Base-by-base conservation (phyloP, 1,140 invertebrate species). In the Matsumurasca onukii region DNA sequence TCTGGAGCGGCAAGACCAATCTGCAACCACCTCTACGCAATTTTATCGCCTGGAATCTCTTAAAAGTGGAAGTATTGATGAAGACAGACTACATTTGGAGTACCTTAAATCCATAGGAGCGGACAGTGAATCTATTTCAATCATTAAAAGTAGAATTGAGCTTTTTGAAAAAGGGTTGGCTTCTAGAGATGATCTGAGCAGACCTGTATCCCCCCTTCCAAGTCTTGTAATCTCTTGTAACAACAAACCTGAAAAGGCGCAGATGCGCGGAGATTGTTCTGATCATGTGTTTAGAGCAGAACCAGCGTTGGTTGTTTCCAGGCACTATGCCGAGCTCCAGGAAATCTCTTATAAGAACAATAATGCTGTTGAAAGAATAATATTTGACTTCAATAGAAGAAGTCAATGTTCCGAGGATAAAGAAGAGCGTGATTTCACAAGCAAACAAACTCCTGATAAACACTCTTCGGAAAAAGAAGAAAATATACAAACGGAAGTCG, bases 261-360 rank as follows among this genome's bases (percentile, higher is more conserved):
- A n/a, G n/a, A n/a, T n/a, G n/a, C n/a, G n/a, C n/a, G n/a, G n/a
- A n/a, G n/a, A n/a, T n/a, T n/a, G n/a, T n/a, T 27, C 55, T 3
- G 55, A 27, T 12, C 31, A 48, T 13, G 17, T 65, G 15, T 65
- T 45, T 22, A 39, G 31, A 65, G 62, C 62, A 1, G 31, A 65
- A 48, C 62, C 62, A 2, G 62, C 62, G 3, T 48, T 65, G 22
- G 62, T 65, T 3, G 62, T 59, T 29, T 59, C 55, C 9, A 59
- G 30, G n/a, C 55, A 59, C 25, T 59, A 59, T 59, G 55, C 55
- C 3, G 55, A 59, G 30, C 24, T 59, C 25, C 55, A 59, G 13
- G 55, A 59, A 59, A 25, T 59, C 12, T 3, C 5, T n/a, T 5
- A 20, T 17, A 51, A 20, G 9, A 25, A 2, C 25, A 12, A 25